These are phyloP conservation scores for Sinocyclocheilus maitianheensis DNA, from an alignment of 2,113 vertebrate species.

Conservation along the genomic window DNA sequence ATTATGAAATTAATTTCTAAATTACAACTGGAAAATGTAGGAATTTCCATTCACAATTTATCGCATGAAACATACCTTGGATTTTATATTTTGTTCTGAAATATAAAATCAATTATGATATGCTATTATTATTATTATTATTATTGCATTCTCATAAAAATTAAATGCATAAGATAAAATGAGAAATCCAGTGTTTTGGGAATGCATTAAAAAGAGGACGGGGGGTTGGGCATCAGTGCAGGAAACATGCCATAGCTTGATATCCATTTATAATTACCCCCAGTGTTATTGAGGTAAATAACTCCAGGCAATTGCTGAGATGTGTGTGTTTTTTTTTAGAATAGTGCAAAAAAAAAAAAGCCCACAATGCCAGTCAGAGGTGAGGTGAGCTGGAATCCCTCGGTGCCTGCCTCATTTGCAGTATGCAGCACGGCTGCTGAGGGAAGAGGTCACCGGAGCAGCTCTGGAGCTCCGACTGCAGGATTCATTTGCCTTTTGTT, in stretches of 20 bases:
- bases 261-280: slow-evolving; percentile 14
- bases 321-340: slow-evolving; percentile 28
- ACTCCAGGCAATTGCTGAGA: slow-evolving; percentile 24
- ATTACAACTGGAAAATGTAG: not conserved
- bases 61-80: not conserved
- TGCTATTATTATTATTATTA: not conserved
- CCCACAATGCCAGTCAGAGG: slow-evolving; percentile 21
- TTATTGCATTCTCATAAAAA: not conserved
- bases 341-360: slow-evolving; percentile 10
- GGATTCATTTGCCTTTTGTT: slow-evolving; percentile 37
- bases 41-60: not conserved
- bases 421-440: not conserved
- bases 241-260: not conserved
- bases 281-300: slow-evolving; percentile 21
- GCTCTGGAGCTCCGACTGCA: slow-evolving; percentile 20
- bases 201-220: too few relatives aligned
- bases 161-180: not conserved
- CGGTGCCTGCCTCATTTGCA: slow-evolving; percentile 15
- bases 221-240: not conserved
- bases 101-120: not conserved
- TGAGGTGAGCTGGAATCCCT: slow-evolving; percentile 25
- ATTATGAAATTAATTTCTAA: not conserved
- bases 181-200: not conserved
- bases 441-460: slow-evolving; percentile 34
- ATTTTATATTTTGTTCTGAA: not conserved